Evolutionary conservation across 2,797 vertebrate genomes (phyloP).

Genomic region (Microctenopoma steveboyesi): DNA sequence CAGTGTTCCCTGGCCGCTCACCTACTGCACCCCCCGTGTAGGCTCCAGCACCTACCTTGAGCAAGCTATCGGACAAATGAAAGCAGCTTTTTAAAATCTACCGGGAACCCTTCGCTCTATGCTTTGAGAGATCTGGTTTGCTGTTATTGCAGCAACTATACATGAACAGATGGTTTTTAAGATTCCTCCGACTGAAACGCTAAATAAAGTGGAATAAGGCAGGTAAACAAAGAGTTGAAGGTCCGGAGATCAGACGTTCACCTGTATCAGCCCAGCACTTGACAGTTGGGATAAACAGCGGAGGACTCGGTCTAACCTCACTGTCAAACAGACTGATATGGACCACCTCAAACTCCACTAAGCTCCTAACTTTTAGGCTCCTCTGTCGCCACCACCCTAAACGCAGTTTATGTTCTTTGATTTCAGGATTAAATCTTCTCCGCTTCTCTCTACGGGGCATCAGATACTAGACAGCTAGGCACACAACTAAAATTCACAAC

Average conservation of each 20-base stretch:
- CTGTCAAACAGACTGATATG: conserved; percentile 65
- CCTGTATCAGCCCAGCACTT: conserved; percentile 50
- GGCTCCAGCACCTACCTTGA: neutral
- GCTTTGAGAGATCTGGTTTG: conserved; percentile 2
- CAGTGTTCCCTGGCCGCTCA: neutral
- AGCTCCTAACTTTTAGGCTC: conserved; percentile 26
- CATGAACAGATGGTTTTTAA: neutral
- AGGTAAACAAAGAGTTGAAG: conserved; percentile 26
- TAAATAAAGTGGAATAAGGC: conserved; percentile 35
- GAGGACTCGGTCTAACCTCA: conserved; percentile 46
- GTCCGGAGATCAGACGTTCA: conserved; percentile 47
- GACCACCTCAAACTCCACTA: conserved; percentile 48
- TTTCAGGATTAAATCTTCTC: neutral
- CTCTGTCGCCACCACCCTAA: neutral
- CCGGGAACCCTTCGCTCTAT: neutral
- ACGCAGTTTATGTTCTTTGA: conserved; percentile 1
- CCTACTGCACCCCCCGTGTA: neutral
- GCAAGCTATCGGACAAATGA: conserved; percentile 6
- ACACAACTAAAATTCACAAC: neutral
- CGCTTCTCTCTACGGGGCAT: neutral
- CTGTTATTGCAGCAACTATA: neutral
- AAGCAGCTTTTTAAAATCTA: neutral
- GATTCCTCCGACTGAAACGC: conserved; percentile 16
- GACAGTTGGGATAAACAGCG: conserved; percentile 65
- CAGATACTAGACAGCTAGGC: neutral